These are phyloP conservation scores for Mohoua ochrocephala DNA, from an alignment of 2,113 vertebrate genomes.

Conservation along the genomic window DNA sequence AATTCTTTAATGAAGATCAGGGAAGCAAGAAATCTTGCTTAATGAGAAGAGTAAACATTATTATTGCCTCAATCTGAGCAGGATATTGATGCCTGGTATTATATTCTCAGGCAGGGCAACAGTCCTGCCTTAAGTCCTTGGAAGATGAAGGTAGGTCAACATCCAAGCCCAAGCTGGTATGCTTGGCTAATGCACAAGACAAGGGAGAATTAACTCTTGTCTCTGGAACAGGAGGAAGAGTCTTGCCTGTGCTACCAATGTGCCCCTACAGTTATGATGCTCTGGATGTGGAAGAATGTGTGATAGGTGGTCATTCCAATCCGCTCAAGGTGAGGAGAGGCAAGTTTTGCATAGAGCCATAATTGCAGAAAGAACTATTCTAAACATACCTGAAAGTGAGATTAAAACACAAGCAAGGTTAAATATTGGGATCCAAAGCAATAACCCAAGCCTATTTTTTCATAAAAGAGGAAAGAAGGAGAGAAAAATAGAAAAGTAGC, in stretches of 20 bases:
- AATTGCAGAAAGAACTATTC: rapidly evolving
- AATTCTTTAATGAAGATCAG: neutral
- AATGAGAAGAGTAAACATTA: neutral
- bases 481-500: neutral
- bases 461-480: neutral
- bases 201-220: neutral
- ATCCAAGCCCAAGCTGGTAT: neutral
- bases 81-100: neutral
- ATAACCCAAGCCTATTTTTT: neutral
- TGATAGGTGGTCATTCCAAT: neutral
- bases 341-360: neutral
- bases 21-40: neutral
- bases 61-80: neutral
- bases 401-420: neutral
- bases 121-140: neutral
- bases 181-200: neutral
- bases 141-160: neutral
- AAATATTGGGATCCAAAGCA: neutral
- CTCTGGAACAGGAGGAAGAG: neutral
- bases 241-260: neutral
- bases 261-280: neutral
- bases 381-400: neutral
- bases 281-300: neutral
- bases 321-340: neutral
- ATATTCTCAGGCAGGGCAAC: neutral